phyloP scores from a whole-genome alignment of 2,888 invertebrate species.

The Nemotelus nigrinus region DNA sequence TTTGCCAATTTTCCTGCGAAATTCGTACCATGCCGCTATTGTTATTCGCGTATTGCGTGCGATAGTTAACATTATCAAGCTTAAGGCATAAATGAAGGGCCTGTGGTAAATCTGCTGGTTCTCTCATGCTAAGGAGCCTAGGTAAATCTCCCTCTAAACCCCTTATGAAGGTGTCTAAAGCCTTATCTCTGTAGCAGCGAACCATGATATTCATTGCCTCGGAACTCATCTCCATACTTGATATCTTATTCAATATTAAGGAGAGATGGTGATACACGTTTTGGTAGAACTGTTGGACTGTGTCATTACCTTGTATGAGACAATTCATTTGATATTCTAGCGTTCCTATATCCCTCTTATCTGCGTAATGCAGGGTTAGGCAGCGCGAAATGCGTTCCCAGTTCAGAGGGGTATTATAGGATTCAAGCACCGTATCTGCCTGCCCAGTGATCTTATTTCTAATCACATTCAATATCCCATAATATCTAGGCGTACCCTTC shows the following conservation, averaged over 20 bases:
- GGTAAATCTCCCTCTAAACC: constrained; percentile 40
- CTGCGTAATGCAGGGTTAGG: constrained; percentile 47
- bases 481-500: constrained; percentile 39
- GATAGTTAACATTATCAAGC: constrained; percentile 38
- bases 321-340: constrained; percentile 43
- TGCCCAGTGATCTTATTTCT: constrained; percentile 37
- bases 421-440: constrained; percentile 30
- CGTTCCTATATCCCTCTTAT: constrained; percentile 40
- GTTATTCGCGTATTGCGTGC: constrained; percentile 40
- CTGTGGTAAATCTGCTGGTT: constrained; percentile 38
- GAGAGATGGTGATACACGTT: constrained; percentile 37
- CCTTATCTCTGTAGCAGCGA: constrained; percentile 32
- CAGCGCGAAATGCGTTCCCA: constrained; percentile 43
- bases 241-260: constrained; percentile 30
- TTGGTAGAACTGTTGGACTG: constrained; percentile 46
- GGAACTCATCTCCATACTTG: constrained; percentile 28
- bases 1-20: background rate
- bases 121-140: constrained; percentile 26
- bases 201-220: constrained; percentile 10
- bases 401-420: constrained; percentile 44
- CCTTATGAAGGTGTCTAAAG: constrained; percentile 42
- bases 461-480: constrained; percentile 30
- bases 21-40: background rate
- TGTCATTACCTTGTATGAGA: constrained; percentile 33
- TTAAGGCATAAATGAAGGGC: too few relatives aligned